Evolutionary conservation across 2,888 invertebrate genomes (phyloP).

Genomic region (Thalpophila matura): DNA sequence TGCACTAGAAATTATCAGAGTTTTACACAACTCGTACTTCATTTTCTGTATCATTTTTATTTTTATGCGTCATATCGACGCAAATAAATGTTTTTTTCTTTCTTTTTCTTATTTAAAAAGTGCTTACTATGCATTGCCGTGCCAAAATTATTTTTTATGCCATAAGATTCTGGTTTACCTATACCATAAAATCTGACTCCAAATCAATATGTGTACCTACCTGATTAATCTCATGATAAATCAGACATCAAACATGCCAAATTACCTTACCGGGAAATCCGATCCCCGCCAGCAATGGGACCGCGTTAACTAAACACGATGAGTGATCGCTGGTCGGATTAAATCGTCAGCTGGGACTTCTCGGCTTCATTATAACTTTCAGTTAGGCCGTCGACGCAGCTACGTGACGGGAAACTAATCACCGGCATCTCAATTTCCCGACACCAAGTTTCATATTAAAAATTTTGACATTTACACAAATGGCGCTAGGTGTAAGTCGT

Average conservation of each 20-base stretch:
- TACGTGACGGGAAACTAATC: slow-evolving; percentile 57
- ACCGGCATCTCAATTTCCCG: slow-evolving; percentile 43
- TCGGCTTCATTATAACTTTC: slow-evolving; percentile 62
- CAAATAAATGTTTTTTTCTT: too few species aligned
- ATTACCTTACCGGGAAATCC: not conserved
- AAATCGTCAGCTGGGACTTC: slow-evolving; percentile 54
- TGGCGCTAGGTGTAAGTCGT: slow-evolving; percentile 23
- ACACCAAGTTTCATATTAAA: slow-evolving; percentile 41
- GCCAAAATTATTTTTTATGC: too few species aligned
- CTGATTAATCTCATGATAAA: too few species aligned
- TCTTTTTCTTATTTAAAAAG: too few species aligned
- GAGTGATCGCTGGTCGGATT: slow-evolving; percentile 54
- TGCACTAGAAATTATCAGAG: too few species aligned
- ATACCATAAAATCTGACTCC: not conserved
- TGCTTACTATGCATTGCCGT: too few species aligned
- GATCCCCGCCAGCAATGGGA: slow-evolving; percentile 15
- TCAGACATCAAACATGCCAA: slow-evolving; percentile 2
- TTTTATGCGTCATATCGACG: too few species aligned
- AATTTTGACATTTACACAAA: slow-evolving; percentile 49
- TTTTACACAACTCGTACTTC: too few species aligned
- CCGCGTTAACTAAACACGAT: slow-evolving; percentile 26
- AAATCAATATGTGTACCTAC: not conserved
- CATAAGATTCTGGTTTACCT: too few species aligned
- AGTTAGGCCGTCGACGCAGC: slow-evolving; percentile 41
- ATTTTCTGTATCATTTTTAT: too few species aligned